phyloP scores from a whole-genome alignment of 2,113 vertebrate species.

The Anarrhichthys ocellatus region DNA sequence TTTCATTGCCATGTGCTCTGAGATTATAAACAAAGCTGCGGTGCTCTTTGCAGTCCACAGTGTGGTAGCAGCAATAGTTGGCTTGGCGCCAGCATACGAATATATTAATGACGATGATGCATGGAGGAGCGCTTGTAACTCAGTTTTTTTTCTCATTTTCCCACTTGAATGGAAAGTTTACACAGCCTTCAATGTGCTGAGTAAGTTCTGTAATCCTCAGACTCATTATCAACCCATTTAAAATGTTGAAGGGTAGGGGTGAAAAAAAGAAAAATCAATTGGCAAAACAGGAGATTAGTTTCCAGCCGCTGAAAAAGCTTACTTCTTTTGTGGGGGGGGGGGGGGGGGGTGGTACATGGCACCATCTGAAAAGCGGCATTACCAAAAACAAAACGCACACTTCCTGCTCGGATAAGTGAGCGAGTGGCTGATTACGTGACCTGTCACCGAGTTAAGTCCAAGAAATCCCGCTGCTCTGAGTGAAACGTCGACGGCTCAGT shows the following conservation, averaged over 20 bases:
- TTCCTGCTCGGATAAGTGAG: slow-evolving; percentile 33
- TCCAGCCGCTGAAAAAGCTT: slow-evolving; percentile 26
- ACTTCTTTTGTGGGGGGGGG: not conserved
- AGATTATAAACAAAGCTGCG: slow-evolving; percentile 59
- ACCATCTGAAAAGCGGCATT: slow-evolving; percentile 32
- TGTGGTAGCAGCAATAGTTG: slow-evolving; percentile 37
- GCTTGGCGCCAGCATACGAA: slow-evolving; percentile 44
- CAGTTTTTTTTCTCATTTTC: slow-evolving; percentile 32
- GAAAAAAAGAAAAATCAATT: slow-evolving; percentile 47
- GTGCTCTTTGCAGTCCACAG: slow-evolving; percentile 27
- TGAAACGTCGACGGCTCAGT: slow-evolving; percentile 54
- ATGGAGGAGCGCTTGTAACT: slow-evolving; percentile 40
- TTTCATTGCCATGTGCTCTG: slow-evolving; percentile 45
- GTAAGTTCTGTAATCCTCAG: slow-evolving; percentile 53
- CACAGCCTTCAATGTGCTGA: slow-evolving; percentile 48
- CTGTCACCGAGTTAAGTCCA: slow-evolving; percentile 49
- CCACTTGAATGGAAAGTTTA: slow-evolving; percentile 47
- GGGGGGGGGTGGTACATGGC: slow-evolving; percentile 12
- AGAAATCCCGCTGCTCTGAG: slow-evolving; percentile 61
- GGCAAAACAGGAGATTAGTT: slow-evolving; percentile 43
- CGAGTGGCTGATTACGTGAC: slow-evolving; percentile 62
- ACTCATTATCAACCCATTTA: slow-evolving; percentile 53
- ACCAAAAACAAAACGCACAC: slow-evolving; percentile 34
- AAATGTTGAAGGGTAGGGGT: slow-evolving; percentile 15
- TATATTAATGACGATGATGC: slow-evolving; percentile 51